Base-by-base conservation (phyloP, 2,888 invertebrate genomes). In the Xanthorhoe spadicearia region DNA sequence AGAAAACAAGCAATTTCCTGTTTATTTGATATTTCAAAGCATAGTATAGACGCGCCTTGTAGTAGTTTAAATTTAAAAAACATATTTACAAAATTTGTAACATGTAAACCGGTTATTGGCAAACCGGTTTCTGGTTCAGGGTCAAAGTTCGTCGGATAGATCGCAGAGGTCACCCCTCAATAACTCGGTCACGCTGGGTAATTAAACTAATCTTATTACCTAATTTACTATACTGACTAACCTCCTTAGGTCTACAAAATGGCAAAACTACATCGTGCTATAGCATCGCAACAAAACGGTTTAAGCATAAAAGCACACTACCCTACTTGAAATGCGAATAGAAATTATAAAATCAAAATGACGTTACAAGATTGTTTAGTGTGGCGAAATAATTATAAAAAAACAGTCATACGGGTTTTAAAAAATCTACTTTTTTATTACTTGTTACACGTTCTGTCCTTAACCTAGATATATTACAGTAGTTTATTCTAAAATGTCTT, bases 141-240 rank as follows among this genome's bases (percentile, higher is more conserved):
- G 8, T 5, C 49, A 32, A n/a, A n/a, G n/a, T 43, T 19, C 61
- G 32, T n/a, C 4, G 6, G 43, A 10, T 18, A 1, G 9, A 23
- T 15, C 52, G 60, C 53, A 48, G 32, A n/a, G 28, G 32, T 32
- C 48, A 15, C 53, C 48, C n/a, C 48, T 46, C 69, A 58, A 63
- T 63, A 63, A 64, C 59, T 7, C 51, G 46, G 68, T 68, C 70
- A 58, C 72, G 62, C 60, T 72, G 72, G 70, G 72, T 50, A 54
- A 52, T 61, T 64, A 69, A 32, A 35, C 70, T 70, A 69, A 58
- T 49, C 54, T 62, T 58, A 66, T 53, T 32, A 32, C 32, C 32
- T 32, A 52, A 13, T 18, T n/a, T 59, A 28, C 54, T 51, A 53
- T 18, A 35, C 15, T 13, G 38, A 2, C 23, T 55, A 60, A 43